Conservation (phyloP, 2,113 vertebrate genomes). For the Pavo muticus region DNA sequence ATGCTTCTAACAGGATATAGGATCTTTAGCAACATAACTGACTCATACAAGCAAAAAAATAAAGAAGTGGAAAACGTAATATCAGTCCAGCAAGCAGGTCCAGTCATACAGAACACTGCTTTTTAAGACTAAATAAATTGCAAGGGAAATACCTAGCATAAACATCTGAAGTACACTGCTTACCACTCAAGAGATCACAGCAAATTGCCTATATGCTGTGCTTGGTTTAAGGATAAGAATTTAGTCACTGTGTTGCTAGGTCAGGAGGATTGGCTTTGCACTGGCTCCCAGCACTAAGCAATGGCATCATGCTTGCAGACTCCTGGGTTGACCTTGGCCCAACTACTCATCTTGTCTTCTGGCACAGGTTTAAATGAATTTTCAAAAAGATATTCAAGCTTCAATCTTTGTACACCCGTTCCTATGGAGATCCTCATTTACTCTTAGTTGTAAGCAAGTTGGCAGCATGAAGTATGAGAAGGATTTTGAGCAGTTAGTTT, state of each 20-base stretch:
- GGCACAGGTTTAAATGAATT: neutral
- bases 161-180: neutral
- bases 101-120: neutral
- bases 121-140: neutral
- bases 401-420: neutral
- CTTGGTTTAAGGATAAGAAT: neutral
- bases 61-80: neutral
- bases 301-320: neutral
- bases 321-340: neutral
- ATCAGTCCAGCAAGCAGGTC: neutral
- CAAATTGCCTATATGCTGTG: neutral
- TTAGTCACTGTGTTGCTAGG: neutral
- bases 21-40: neutral
- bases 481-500: neutral
- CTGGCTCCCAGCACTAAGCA: neutral
- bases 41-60: neutral
- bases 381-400: neutral
- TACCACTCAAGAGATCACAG: neutral
- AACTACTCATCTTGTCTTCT: neutral
- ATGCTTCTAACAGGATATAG: neutral
- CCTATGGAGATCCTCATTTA: neutral
- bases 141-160: neutral
- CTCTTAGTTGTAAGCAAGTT: neutral
- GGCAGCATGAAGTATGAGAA: neutral
- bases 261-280: neutral